Conservation (phyloP, 2,113 vertebrate species). For the Bagarius yarrelli region DNA sequence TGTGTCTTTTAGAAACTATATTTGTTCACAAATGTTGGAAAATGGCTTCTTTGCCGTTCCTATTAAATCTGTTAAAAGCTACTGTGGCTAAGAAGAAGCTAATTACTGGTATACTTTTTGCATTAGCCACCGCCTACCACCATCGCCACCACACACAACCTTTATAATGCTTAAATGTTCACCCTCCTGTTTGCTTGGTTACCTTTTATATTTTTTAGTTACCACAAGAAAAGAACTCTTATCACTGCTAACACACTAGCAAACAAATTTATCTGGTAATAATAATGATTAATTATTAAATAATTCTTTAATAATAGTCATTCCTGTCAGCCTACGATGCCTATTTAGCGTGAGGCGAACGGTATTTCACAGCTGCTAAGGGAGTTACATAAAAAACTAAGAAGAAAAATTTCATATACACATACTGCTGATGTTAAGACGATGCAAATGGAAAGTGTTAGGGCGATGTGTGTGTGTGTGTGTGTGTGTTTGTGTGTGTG, state of each 20-base stretch:
- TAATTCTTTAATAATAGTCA: no score
- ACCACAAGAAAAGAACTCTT: no score
- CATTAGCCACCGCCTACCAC: no score
- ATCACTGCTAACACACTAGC: no score
- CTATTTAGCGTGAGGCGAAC: background rate
- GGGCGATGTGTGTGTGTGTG: background rate
- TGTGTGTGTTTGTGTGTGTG: constrained; percentile 1
- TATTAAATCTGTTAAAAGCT: no score
- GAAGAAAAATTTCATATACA: background rate
- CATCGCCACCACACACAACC: background rate
- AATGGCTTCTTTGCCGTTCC: no score
- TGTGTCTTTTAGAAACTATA: no score
- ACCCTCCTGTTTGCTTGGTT: background rate
- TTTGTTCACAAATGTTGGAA: no score
- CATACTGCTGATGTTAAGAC: background rate
- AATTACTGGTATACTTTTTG: no score
- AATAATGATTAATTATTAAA: no score
- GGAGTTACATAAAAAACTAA: background rate
- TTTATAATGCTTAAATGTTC: background rate
- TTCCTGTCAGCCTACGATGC: background rate
- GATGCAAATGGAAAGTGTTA: background rate
- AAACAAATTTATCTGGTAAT: background rate
- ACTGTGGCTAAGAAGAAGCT: no score
- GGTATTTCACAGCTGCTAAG: background rate
- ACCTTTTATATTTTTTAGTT: no score